Evolutionary conservation across 1,140 invertebrate genomes (phyloP).

Genomic region (Nymphalis io): DNA sequence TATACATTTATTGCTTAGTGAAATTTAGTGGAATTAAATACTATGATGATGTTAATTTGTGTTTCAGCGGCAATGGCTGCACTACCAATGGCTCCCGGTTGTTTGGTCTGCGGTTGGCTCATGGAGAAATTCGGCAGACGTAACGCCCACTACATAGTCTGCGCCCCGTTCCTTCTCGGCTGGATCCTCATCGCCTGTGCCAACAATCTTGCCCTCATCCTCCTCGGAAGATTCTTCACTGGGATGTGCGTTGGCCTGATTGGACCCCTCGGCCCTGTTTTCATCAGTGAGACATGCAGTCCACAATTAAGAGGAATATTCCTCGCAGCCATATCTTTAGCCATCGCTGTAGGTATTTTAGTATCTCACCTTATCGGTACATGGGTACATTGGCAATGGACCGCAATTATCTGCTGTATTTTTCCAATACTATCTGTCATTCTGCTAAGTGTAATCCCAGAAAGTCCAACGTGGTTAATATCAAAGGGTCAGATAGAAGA

Average conservation of each 20-base stretch:
- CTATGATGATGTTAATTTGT: constrained; percentile 14
- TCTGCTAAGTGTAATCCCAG: constrained; percentile 82
- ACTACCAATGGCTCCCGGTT: constrained; percentile 83
- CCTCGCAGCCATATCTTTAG: constrained; percentile 80
- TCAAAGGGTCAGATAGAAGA: constrained; percentile 78
- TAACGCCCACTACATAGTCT: constrained; percentile 82
- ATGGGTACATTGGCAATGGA: constrained; percentile 82
- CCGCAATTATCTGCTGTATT: constrained; percentile 79
- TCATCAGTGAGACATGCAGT: constrained; percentile 82
- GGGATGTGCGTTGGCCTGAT: constrained; percentile 82
- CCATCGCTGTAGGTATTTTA: constrained; percentile 81
- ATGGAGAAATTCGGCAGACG: constrained; percentile 87
- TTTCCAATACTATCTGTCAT: constrained; percentile 78
- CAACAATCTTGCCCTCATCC: constrained; percentile 76
- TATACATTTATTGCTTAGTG: too few relatives aligned
- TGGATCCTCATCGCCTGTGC: constrained; percentile 84
- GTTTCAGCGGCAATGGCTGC: constrained; percentile 82
- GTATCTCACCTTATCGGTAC: constrained; percentile 82
- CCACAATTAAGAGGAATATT: constrained; percentile 82
- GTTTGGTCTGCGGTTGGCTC: constrained; percentile 81
- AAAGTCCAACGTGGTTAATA: constrained; percentile 87
- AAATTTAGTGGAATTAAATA: not conserved
- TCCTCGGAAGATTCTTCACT: constrained; percentile 85
- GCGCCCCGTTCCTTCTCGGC: constrained; percentile 83
- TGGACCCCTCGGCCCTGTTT: constrained; percentile 79